Evolutionary conservation across 2,113 vertebrate genomes (phyloP), one percentile per base, ranked within the genome.

Genomic region (Anguilla japonica): DNA sequence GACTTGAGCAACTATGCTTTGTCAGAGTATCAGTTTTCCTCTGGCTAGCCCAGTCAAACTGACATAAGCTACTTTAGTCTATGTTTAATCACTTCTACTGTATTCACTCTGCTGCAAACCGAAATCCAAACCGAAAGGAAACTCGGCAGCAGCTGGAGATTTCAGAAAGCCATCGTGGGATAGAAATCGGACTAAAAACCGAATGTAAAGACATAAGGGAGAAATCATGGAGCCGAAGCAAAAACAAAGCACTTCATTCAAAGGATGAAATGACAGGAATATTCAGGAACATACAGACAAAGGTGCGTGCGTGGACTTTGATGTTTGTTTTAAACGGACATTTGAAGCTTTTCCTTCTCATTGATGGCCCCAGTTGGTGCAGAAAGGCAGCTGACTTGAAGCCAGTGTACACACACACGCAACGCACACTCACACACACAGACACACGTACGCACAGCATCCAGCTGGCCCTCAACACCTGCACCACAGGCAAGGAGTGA

Each of bases 261-360:
- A 79, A 57, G 84, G 78, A 80, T 85, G 79, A 85, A 80, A 78
- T 60, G 84, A 80, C 53, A 85, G 75, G 80, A 85, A 85, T 78
- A 81, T 85, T 43, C 84, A 67, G 71, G 40, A 79, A 85, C 60
- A 91, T 90, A 88, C 87, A 86, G 87, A 85, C 82, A 80, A 82
- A 41, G 50, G 78, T 50, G 83, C 60, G 86, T 87, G 88, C 83
- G 53, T 22, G 85, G 84, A 85, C 92, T 93, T 93, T 94, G 90
- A 93, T 93, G 92, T 91, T 86, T 86, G 60, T 87, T 91, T 92
- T 89, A 93, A 93, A 91, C 90, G 86, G 84, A 81, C 88, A 87
- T 92, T 93, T 89, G 91, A 93, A 95, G 90, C 89, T 53, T 41
- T 89, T 88, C 89, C 92, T 91, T 93, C 88, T 82, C 91, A 91